Conservation (phyloP, 2,888 invertebrate species). For the Athalia circularis region DNA sequence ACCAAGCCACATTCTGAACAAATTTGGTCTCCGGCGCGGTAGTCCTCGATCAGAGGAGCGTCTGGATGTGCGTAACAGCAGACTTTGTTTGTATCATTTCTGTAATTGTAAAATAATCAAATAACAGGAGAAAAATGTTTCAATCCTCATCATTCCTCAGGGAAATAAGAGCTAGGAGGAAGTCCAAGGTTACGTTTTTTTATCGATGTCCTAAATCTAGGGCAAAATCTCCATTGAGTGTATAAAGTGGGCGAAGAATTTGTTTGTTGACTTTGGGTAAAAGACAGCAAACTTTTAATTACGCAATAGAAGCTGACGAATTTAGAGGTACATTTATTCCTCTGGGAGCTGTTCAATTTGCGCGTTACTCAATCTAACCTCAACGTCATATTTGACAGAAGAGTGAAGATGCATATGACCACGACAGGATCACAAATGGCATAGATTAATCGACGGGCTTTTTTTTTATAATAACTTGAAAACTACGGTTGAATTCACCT, state of each 20-base stretch:
- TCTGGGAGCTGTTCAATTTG: background rate
- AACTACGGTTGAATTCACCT: slow-evolving; percentile 75
- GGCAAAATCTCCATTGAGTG: too few relatives aligned
- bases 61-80: slow-evolving; percentile 97
- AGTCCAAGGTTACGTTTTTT: too few relatives aligned
- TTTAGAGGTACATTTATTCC: background rate
- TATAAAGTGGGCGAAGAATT: too few relatives aligned
- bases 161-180: too few relatives aligned
- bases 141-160: too few relatives aligned
- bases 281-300: background rate
- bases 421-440: background rate
- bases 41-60: slow-evolving; percentile 97
- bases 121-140: too few relatives aligned
- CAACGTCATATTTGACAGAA: background rate
- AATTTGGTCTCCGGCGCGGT: slow-evolving; percentile 98
- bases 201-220: too few relatives aligned
- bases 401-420: background rate
- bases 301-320: background rate
- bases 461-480: background rate
- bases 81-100: slow-evolving; percentile 85
- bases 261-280: too few relatives aligned
- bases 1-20: slow-evolving; percentile 99
- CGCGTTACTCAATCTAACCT: background rate
- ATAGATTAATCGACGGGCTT: background rate
- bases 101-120: slow-evolving; percentile 69